Percentiles rank a stretch among this genome's conserved stretches.
These are phyloP conservation scores for Eriocheir sinensis DNA, from an alignment of 1,140 invertebrate species.

Conservation along the genomic window DNA sequence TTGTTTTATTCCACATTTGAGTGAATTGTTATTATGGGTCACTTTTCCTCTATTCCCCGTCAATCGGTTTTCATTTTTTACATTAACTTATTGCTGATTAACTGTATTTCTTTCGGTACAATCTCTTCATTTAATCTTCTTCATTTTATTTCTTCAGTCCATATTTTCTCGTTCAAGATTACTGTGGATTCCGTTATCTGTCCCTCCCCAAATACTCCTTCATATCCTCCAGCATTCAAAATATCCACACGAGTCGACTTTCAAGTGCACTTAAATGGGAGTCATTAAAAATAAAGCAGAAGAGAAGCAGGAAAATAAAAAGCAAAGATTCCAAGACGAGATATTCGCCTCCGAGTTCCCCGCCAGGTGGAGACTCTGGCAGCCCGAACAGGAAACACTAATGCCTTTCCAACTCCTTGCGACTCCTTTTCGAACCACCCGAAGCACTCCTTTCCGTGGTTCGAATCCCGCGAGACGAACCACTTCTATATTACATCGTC, in stretches of 20 bases:
- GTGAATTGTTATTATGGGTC: no score
- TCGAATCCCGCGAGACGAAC: neutral
- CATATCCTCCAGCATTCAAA: neutral
- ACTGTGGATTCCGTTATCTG: neutral
- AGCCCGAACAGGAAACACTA: slow-evolving; percentile 71
- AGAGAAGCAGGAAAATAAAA: neutral
- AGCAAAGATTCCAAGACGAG: neutral
- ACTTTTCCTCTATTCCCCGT: no score
- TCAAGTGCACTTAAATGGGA: neutral
- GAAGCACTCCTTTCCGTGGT: neutral
- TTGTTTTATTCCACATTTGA: no score
- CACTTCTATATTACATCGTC: neutral
- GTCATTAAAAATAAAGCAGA: neutral
- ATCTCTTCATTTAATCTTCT: neutral
- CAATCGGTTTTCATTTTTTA: no score
- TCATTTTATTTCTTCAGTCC: neutral
- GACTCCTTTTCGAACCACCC: neutral
- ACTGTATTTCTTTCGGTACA: no score
- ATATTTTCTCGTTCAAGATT: no score
- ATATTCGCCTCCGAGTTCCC: neutral
- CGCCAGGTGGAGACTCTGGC: slow-evolving; percentile 37
- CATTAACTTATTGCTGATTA: no score
- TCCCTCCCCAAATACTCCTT: no score
- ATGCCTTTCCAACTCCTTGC: slow-evolving; percentile 55
- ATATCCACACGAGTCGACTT: neutral